Percentiles rank a stretch among this genome's conserved stretches.
Evolutionary conservation across 1,140 invertebrate species (phyloP).

Genomic region (Panonychus citri): DNA sequence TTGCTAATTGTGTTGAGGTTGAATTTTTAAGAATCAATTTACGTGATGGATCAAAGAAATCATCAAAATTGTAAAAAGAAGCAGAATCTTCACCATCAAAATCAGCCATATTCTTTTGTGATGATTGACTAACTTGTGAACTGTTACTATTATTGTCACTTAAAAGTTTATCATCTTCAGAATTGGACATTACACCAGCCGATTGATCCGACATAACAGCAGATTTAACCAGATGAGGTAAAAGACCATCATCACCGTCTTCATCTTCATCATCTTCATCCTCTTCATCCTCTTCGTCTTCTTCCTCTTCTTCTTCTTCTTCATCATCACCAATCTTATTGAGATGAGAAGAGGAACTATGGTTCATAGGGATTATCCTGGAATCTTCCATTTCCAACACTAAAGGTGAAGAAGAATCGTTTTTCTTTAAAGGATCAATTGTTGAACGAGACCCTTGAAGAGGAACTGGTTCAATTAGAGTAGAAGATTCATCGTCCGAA

Average conservation of each 20-base stretch:
- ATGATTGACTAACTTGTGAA: slow-evolving; percentile 67
- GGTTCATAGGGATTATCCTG: neutral
- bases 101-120: slow-evolving; percentile 82
- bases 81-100: slow-evolving; percentile 77
- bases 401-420: neutral
- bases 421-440: neutral
- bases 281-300: too few relatives aligned
- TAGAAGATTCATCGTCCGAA: neutral
- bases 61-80: slow-evolving; percentile 25
- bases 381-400: neutral
- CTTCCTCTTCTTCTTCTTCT: too few relatives aligned
- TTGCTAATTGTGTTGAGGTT: neutral
- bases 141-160: slow-evolving; percentile 28
- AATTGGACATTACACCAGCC: neutral
- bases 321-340: neutral
- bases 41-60: neutral
- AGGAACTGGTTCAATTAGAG: neutral
- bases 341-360: neutral
- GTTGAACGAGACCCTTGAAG: neutral
- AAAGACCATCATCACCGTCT: neutral
- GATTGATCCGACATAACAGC: neutral
- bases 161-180: neutral
- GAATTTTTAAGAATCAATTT: neutral
- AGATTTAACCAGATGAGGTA: neutral
- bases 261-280: too few relatives aligned